Percentiles rank a stretch among this genome's conserved stretches.
Evolutionary conservation across 2,888 invertebrate genomes (phyloP).

Genomic region (Eupithecia inturbata): DNA sequence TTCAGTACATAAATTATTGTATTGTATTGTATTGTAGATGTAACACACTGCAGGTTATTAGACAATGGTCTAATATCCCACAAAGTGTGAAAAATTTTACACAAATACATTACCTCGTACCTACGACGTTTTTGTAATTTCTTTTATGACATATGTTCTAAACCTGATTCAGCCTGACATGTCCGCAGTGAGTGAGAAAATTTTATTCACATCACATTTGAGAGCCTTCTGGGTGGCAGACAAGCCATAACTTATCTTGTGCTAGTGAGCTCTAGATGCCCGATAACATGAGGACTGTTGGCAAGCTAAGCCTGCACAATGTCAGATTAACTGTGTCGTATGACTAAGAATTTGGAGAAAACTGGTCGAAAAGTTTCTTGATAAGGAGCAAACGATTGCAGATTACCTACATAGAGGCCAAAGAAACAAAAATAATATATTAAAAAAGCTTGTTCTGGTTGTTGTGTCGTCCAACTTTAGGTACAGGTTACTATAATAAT

Average conservation of each 20-base stretch:
- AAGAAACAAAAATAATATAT: not conserved
- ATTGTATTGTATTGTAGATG: too few relatives aligned
- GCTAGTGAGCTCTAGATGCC: not conserved
- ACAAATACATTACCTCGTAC: too few relatives aligned
- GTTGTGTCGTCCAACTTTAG: not conserved
- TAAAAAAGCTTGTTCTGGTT: not conserved
- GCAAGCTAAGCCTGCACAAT: not conserved
- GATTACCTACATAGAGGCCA: not conserved
- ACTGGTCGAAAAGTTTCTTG: not conserved
- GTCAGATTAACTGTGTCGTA: not conserved
- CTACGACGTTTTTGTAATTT: too few relatives aligned
- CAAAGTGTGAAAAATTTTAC: too few relatives aligned
- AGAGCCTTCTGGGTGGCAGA: not conserved
- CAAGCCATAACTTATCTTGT: not conserved
- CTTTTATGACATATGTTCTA: too few relatives aligned
- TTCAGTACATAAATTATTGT: too few relatives aligned
- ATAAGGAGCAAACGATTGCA: not conserved
- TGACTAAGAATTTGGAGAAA: not conserved
- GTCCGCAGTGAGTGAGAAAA: too few relatives aligned
- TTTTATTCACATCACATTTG: not conserved
- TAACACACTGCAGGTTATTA: too few relatives aligned
- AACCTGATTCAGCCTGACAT: too few relatives aligned
- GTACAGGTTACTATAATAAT: not conserved
- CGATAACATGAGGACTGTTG: not conserved
- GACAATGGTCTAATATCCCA: too few relatives aligned